Conservation (phyloP, 2,797 vertebrate species). For the Pipistrellus pygmaeus region DNA sequence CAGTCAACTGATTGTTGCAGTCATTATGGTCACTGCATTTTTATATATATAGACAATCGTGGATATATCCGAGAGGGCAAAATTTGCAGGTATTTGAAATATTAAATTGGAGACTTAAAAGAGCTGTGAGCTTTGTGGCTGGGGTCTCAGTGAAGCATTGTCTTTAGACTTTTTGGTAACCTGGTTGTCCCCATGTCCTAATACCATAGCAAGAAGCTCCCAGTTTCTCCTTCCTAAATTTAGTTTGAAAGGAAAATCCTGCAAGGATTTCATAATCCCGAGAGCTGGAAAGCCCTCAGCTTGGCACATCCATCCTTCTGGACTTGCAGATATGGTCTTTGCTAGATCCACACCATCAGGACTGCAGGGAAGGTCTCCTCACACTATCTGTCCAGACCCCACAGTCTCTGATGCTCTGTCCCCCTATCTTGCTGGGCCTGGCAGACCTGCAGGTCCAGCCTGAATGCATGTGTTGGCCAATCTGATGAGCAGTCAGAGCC, state of each 20-base stretch:
- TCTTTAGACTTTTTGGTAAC: neutral
- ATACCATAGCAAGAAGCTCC: neutral
- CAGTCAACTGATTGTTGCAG: no score
- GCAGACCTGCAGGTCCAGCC: neutral
- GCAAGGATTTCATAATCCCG: neutral
- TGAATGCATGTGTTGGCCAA: neutral
- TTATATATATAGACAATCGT: neutral
- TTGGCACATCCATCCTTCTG: neutral
- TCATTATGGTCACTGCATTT: no score
- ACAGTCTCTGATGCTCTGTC: neutral
- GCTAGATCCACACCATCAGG: neutral
- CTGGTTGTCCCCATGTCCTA: neutral
- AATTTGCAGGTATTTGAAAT: constrained; percentile 41
- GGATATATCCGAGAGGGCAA: neutral
- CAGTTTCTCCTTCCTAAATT: neutral
- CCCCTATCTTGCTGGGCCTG: neutral
- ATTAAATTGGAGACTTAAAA: neutral
- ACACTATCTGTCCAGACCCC: rapidly evolving
- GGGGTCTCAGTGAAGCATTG: neutral
- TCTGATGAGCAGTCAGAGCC: neutral
- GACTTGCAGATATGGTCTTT: neutral
- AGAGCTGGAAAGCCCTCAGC: neutral
- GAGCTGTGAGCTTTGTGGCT: neutral
- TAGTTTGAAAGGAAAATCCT: neutral
- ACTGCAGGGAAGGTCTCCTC: neutral